Base-by-base conservation (phyloP, 2,113 vertebrate genomes). In the Pangasianodon hypophthalmus region DNA sequence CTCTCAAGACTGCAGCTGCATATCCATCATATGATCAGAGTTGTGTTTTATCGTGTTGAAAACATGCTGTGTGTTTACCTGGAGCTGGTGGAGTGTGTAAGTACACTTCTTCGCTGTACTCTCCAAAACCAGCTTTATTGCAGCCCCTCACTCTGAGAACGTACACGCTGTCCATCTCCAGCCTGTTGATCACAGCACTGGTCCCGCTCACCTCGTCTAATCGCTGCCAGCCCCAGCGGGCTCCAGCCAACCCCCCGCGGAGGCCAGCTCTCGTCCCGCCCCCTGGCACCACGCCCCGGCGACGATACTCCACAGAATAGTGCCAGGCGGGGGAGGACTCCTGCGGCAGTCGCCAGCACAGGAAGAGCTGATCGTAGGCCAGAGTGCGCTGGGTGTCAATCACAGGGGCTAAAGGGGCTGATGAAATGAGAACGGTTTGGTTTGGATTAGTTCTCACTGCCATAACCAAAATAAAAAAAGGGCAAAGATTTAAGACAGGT, bases 41-140 rank as follows among this genome's bases (percentile, higher is more conserved):
- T 26, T 52, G 26, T 52, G 6, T 67, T 50, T 69, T 37, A n/a
- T 41, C 60, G 19, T 0, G 2, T 0, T 58, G 48, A 84, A 46
- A 32, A 44, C 50, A 48, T 86, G 69, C 73, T 18, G 44, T 58
- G 64, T 95, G 92, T 95, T 96, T 93, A 99, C 98, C 98, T 46
- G 97, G 97, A 0, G 98, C 98, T 0, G 98, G 98, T 0, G 98
- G 98, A 0, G 98, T 99, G 94, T 98, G 98, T 92, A 99, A 95
- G 91, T 99, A 98, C 90, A 99, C 97, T n/a, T 99, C 98, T 91
- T 99, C 98, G 0, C 98, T 99, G 96, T 99, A 99, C 29, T 99
- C 98, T 0, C 98, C 98, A 0, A 96, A 98, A 0, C 98, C 98
- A 0, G 97, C 98, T 94, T 98, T 98, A 94, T 99, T 99, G 96